Evolutionary conservation across 2,113 vertebrate genomes (phyloP), one percentile per base, ranked within the genome.

Genomic region (Aptenodytes forsteri): DNA sequence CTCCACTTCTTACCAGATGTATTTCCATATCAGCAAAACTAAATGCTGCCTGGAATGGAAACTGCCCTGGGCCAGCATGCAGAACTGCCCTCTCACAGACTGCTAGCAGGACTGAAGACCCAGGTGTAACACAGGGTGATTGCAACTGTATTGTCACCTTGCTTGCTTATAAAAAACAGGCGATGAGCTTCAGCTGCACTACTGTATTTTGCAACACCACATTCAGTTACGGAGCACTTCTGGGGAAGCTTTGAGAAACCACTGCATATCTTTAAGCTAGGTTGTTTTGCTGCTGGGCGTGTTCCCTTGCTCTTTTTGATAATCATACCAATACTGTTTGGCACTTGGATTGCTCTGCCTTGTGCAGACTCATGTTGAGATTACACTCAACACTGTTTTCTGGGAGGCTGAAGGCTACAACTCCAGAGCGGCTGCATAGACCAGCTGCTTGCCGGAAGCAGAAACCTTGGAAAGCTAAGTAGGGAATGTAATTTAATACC

Each of bases 391-490:
- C 1, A 4, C 69, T 54, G 34, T 65, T 95, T 87, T 47, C 75
- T 58, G 38, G n/a, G 47, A 92, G n/a, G 55, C 59, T 83, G 83
- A 81, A 83, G 65, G 47, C 46, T 80, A 19, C 71, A 92, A 27
- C 54, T 93, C 49, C 61, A 47, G 65, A 82, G 66, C 9, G 22
- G 64, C 40, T 94, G 75, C 59, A 71, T 6, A 84, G 83, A 61
- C 17, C 67, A 92, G 65, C 54, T 91, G 42, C 88, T 54, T 61
- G 79, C 58, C 78, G 69, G 78, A 80, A 91, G 61, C 11, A 85
- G 78, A 81, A 93, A 56, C 38, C 40, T 85, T 76, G 78, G 80
- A 69, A 93, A 97, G 62, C 26, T 29, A 67, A 54, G 52, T 13
- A 65, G 19, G 72, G 75, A 90, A 30, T 49, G 36, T 62, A 81